phyloP scores from a whole-genome alignment of 2,888 invertebrate species.

The Drosophila kanekoi region DNA sequence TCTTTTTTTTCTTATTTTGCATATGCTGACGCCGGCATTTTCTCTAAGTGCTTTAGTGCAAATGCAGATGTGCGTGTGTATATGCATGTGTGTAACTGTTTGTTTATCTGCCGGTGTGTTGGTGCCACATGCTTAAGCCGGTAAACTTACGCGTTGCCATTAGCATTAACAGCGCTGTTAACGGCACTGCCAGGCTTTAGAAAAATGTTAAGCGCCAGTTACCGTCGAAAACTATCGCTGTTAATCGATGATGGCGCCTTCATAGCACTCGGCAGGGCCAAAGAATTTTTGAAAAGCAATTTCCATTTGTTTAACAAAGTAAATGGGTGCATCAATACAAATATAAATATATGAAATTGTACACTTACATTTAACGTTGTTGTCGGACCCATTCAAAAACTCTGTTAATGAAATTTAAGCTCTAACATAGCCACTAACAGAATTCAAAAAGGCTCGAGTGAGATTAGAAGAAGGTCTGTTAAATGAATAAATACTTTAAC shows the following conservation, averaged over 20 bases:
- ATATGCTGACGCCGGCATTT: conserved; percentile 46
- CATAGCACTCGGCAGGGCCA: not conserved
- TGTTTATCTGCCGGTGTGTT: conserved; percentile 44
- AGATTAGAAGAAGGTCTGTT: too few species aligned
- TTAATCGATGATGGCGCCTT: conserved; percentile 5
- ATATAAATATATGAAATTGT: too few species aligned
- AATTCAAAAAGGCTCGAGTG: too few species aligned
- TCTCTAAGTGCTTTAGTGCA: conserved; percentile 37
- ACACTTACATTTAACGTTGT: too few species aligned
- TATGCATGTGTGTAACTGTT: conserved; percentile 21
- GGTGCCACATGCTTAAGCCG: conserved; percentile 35
- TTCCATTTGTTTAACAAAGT: too few species aligned
- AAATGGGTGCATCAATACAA: too few species aligned
- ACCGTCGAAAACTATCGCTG: not conserved
- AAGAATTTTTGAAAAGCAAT: not conserved
- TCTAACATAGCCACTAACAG: too few species aligned
- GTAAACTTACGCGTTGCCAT: conserved; percentile 49
- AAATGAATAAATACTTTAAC: too few species aligned
- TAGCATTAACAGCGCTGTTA: conserved; percentile 51
- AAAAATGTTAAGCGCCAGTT: conserved; percentile 23
- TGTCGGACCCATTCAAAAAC: too few species aligned
- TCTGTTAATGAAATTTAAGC: too few species aligned
- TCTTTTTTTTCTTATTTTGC: conserved; percentile 23
- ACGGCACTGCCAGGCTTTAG: conserved; percentile 53
- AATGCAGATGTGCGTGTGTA: conserved; percentile 7